A percentile compares a stretch with the other conserved stretches of the same genome.
Conservation (phyloP, 2,888 invertebrate genomes). For the Mantis religiosa region DNA sequence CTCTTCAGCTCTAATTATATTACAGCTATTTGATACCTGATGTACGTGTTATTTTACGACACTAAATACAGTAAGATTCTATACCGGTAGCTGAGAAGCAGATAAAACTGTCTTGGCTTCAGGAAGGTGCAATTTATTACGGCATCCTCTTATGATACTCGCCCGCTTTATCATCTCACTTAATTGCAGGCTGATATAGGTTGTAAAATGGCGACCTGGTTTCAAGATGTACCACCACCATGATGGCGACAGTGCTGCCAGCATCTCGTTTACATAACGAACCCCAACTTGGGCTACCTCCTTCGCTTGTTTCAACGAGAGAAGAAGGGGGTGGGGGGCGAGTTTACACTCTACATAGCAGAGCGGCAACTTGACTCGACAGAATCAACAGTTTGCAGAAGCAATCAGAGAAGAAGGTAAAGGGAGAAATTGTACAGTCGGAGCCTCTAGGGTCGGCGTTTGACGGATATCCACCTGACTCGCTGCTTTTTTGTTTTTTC, state of each 20-base stretch:
- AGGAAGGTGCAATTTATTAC: neutral
- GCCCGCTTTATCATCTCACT: neutral
- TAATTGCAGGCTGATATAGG: constrained; percentile 3
- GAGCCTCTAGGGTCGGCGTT: neutral
- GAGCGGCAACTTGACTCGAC: constrained; percentile 10
- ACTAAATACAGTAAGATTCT: too few species aligned
- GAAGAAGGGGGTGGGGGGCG: neutral
- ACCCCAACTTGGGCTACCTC: neutral
- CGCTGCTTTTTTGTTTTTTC: neutral
- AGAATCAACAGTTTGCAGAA: constrained; percentile 29
- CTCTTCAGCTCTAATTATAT: too few species aligned
- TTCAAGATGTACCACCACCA: neutral
- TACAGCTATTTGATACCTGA: too few species aligned
- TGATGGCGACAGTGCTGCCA: neutral
- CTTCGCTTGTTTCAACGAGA: neutral
- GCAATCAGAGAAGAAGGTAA: constrained; percentile 25
- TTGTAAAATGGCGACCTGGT: neutral
- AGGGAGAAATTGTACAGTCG: constrained; percentile 6
- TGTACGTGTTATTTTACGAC: too few species aligned
- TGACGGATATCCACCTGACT: neutral
- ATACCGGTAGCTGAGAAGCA: too few species aligned
- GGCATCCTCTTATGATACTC: neutral
- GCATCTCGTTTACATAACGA: constrained; percentile 13
- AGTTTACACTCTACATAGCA: constrained; percentile 4
- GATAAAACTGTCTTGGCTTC: neutral